phyloP scores from a whole-genome alignment of 2,113 vertebrate genomes.

The Monopterus albus region DNA sequence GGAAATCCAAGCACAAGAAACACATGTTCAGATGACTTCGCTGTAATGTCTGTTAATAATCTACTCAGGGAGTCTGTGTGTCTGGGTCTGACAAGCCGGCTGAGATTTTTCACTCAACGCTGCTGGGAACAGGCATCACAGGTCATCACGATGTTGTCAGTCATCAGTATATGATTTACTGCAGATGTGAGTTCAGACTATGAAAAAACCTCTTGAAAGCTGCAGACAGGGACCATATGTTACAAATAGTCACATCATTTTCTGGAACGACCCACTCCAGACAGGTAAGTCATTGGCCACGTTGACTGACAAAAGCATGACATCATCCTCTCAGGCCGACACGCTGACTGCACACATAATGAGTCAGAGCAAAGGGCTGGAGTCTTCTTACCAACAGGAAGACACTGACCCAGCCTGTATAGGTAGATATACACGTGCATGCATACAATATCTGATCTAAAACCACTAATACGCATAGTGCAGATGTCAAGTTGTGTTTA shows the following conservation, averaged over 20 bases:
- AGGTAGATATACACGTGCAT: slow-evolving; percentile 4
- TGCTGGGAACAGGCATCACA: slow-evolving; percentile 43
- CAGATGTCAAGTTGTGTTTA: slow-evolving; percentile 52
- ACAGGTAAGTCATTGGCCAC: slow-evolving; percentile 54
- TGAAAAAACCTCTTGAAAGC: slow-evolving; percentile 23
- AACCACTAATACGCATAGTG: slow-evolving; percentile 20
- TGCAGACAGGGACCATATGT: slow-evolving; percentile 59
- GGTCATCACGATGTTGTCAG: slow-evolving; percentile 69
- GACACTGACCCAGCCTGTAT: slow-evolving; percentile 11
- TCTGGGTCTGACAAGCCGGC: slow-evolving; percentile 46
- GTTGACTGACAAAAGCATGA: slow-evolving; percentile 54
- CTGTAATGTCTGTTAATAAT: slow-evolving; percentile 29
- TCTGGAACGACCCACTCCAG: slow-evolving; percentile 38
- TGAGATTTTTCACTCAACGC: slow-evolving; percentile 60
- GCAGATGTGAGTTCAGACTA: slow-evolving; percentile 57
- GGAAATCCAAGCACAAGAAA: neutral
- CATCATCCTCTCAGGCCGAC: slow-evolving; percentile 37
- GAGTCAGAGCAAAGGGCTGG: slow-evolving; percentile 37
- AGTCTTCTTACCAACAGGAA: slow-evolving; percentile 47
- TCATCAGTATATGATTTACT: slow-evolving; percentile 62
- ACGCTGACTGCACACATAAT: slow-evolving; percentile 11
- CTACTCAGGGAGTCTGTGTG: slow-evolving; percentile 44
- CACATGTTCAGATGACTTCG: slow-evolving; percentile 8
- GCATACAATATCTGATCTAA: neutral
- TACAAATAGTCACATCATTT: slow-evolving; percentile 46